Evolutionary conservation across 2,113 vertebrate genomes (phyloP), one percentile per base, ranked within the genome.

Genomic region (Callorhinus ursinus): DNA sequence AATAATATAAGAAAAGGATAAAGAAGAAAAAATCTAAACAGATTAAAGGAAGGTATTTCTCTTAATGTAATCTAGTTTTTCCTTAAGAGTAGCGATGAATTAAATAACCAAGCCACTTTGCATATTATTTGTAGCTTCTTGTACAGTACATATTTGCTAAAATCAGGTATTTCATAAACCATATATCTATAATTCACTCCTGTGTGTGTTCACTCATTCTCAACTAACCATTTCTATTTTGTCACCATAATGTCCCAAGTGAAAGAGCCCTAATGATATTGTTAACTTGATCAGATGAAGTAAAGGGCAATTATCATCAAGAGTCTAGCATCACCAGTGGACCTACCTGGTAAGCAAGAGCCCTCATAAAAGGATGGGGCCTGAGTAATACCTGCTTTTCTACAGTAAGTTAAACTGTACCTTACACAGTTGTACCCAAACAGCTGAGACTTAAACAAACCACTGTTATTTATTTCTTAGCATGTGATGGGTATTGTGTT

Each of bases 71-170:
- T 22, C 26, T 82, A 59, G 33, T 2, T 88, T 82, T 95, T 42
- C 39, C 36, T 88, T 61, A 91, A 67, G 22, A 46, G n/a, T 53
- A 51, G 53, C 28, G 19, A 84, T 80, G 19, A 92, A 88, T 67
- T 91, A 95, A 84, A 84, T 79, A 89, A 8, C 14, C 5, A 85
- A 93, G 59, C 7, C 22, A 94, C 14, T 61, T 79, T 85, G 26
- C 15, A 26, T 67, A 85, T 36, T 5, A 88, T 53, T 67, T 80
- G 10, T 88, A 61, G 63, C 1, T 74, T 92, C 49, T 55, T 93
- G 6, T 74, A 28, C 71, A 77, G 28, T 85, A 89, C 80, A n/a
- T 80, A 22, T 85, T 71, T 95, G 13, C 63, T 91, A 86, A 96
- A 94, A 14, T 74, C n/a, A 59, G 67, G 31, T 57, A 88, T 49